Evolutionary conservation across 2,113 vertebrate genomes (phyloP).

Genomic region (Daubentonia madagascariensis): DNA sequence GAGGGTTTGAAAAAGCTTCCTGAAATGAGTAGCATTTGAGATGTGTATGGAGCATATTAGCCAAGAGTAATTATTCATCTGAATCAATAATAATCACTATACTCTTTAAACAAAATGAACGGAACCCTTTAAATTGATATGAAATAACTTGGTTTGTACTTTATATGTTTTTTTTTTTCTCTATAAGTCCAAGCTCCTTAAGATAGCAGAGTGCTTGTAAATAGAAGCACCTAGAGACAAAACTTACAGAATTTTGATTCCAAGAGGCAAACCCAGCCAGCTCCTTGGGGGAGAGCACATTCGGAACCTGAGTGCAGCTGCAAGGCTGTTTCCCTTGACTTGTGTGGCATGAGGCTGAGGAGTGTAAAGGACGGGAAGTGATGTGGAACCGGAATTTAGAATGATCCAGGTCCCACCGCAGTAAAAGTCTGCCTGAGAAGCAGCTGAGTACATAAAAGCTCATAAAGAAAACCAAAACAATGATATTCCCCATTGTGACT

Average conservation of each 20-base stretch:
- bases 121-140: neutral
- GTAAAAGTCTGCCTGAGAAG: slow-evolving; percentile 81
- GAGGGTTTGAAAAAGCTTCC: neutral
- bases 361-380: slow-evolving; percentile 88
- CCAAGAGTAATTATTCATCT: slow-evolving; percentile 22
- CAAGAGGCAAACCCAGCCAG: neutral
- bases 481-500: slow-evolving; percentile 92
- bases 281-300: slow-evolving; percentile 34
- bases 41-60: neutral
- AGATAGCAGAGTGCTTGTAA: neutral
- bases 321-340: slow-evolving; percentile 84
- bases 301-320: slow-evolving; percentile 82
- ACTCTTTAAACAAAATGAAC: neutral
- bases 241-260: slow-evolving; percentile 52
- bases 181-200: neutral
- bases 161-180: neutral
- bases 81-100: neutral
- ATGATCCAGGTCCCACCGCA: slow-evolving; percentile 82
- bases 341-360: slow-evolving; percentile 86
- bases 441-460: slow-evolving; percentile 96
- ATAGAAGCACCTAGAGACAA: neutral
- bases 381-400: slow-evolving; percentile 89
- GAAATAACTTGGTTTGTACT: neutral
- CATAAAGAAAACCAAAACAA: slow-evolving; percentile 95
- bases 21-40: neutral